Percentiles rank a stretch among this genome's conserved stretches.
Conservation (phyloP, 2,888 invertebrate genomes). For the Caenorhabditis becei region DNA sequence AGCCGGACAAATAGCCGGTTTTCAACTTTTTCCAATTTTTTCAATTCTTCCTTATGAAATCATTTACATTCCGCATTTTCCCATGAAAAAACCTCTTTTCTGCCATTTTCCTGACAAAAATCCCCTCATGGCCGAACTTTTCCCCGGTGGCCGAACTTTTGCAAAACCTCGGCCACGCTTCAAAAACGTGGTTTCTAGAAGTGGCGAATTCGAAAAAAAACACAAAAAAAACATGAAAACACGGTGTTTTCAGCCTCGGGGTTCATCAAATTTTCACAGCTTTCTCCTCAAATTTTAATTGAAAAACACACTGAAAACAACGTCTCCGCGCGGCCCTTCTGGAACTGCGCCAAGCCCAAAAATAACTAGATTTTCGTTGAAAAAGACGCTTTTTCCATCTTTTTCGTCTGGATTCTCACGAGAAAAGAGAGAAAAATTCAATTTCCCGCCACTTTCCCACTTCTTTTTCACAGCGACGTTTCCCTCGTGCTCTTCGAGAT, state of each 20-base stretch:
- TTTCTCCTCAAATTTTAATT: slow-evolving; percentile 34
- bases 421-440: slow-evolving; percentile 15
- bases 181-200: too few species aligned
- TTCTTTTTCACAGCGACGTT: neutral
- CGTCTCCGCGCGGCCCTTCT: slow-evolving; percentile 2
- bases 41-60: too few species aligned
- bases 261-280: slow-evolving; percentile 14
- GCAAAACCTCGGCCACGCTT: too few species aligned
- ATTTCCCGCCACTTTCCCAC: slow-evolving; percentile 18
- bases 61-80: too few species aligned
- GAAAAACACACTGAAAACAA: slow-evolving; percentile 19
- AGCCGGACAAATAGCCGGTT: too few species aligned
- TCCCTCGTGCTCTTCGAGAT: too few species aligned
- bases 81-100: too few species aligned
- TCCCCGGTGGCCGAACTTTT: too few species aligned
- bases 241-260: neutral
- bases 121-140: too few species aligned
- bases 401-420: slow-evolving; percentile 3
- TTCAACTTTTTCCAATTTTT: too few species aligned
- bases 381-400: neutral
- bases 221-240: too few species aligned
- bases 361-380: slow-evolving; percentile 30
- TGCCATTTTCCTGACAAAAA: too few species aligned
- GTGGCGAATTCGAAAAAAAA: neutral
- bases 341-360: neutral